Percentiles rank a stretch among this genome's conserved stretches.
Evolutionary conservation across 2,888 invertebrate species (phyloP).

Genomic region (Pharmacophagus antenor): DNA sequence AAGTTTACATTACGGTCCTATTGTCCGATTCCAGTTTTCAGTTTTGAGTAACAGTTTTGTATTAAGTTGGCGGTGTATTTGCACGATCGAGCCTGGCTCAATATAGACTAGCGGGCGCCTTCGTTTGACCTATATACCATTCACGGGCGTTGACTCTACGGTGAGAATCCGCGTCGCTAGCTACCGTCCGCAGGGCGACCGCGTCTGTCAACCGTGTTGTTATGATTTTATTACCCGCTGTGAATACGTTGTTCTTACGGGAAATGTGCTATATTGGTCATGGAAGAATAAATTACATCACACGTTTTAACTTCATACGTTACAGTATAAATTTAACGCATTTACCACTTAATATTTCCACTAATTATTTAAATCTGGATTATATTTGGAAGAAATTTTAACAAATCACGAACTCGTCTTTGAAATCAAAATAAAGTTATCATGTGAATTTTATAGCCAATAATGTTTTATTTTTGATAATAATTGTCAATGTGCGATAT

Average conservation of each 20-base stretch:
- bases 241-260: constrained; percentile 11
- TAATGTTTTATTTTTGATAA: too few relatives aligned
- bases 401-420: not conserved
- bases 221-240: constrained; percentile 13
- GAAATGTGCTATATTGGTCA: constrained; percentile 19
- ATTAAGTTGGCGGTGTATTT: constrained; percentile 50
- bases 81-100: constrained; percentile 51
- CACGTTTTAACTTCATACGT: not conserved
- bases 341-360: too few relatives aligned
- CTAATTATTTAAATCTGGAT: too few relatives aligned
- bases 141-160: constrained; percentile 69
- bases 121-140: constrained; percentile 73
- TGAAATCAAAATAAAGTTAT: not conserved
- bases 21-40: constrained; percentile 46
- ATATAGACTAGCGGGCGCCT: constrained; percentile 74
- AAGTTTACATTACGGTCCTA: constrained; percentile 35
- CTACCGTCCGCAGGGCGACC: not conserved
- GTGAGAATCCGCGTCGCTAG: constrained; percentile 39
- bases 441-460: not conserved
- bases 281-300: not conserved
- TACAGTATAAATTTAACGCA: too few relatives aligned
- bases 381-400: too few relatives aligned
- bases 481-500: too few relatives aligned
- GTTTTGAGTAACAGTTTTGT: constrained; percentile 49
- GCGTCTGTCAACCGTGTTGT: constrained; percentile 13